phyloP scores from a whole-genome alignment of 1,140 invertebrate genomes.

The Homarus americanus region DNA sequence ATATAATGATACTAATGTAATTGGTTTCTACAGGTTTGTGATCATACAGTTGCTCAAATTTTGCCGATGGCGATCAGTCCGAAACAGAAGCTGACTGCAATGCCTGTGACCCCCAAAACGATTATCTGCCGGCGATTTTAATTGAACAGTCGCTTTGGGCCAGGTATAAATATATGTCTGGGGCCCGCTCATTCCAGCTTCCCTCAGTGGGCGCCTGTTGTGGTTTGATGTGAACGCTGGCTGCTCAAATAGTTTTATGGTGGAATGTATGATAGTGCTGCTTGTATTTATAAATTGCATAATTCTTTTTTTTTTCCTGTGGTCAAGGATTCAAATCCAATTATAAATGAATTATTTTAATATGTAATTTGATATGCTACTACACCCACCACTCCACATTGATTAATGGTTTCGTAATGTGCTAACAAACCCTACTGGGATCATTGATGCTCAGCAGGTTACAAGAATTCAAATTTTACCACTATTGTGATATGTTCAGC shows the following conservation, averaged over 20 bases:
- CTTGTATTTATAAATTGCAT: conserved; percentile 66
- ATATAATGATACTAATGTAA: conserved; percentile 55
- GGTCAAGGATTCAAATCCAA: conserved; percentile 63
- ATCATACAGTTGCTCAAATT: conserved; percentile 16
- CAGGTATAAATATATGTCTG: conserved; percentile 47
- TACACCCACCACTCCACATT: conserved; percentile 46
- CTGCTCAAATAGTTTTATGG: conserved; percentile 46
- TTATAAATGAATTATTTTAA: conserved; percentile 39
- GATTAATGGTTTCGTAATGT: conserved; percentile 28
- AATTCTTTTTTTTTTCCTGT: conserved; percentile 37
- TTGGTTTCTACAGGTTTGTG: conserved; percentile 39
- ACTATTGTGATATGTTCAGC: conserved; percentile 41
- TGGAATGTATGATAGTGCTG: conserved; percentile 62
- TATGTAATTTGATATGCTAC: conserved; percentile 43
- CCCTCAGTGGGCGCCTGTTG: conserved; percentile 46
- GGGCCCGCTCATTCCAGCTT: conserved; percentile 54
- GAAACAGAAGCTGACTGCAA: conserved; percentile 26
- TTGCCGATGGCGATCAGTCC: conserved; percentile 24
- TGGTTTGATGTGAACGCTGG: conserved; percentile 48
- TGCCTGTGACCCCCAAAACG: conserved; percentile 39
- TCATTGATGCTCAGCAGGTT: conserved; percentile 4
- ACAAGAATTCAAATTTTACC: conserved; percentile 5
- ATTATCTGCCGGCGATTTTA: conserved; percentile 17
- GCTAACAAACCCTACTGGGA: conserved; percentile 17
- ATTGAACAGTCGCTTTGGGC: conserved; percentile 22